phyloP scores from a whole-genome alignment of 2,113 vertebrate species.

The Hystrix cristata region DNA sequence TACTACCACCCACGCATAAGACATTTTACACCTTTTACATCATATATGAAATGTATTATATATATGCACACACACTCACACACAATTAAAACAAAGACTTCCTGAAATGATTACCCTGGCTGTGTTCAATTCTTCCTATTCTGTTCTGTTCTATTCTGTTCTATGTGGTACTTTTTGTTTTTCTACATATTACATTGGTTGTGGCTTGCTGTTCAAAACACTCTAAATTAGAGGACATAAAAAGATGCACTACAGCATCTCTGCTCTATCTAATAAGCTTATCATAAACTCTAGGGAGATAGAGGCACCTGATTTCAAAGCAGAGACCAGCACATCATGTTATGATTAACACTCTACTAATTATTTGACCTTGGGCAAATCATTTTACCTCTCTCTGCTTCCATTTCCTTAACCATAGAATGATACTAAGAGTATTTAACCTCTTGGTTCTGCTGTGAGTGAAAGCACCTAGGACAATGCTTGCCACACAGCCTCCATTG shows the following conservation, averaged over 20 bases:
- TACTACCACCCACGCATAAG: not conserved
- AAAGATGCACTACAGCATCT: not conserved
- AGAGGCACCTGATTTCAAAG: not conserved
- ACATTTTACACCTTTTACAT: not conserved
- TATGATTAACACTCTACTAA: not conserved
- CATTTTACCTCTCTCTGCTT: not conserved
- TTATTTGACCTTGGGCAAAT: not conserved
- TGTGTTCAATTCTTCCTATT: not conserved
- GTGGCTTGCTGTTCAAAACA: not conserved
- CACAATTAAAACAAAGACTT: not conserved
- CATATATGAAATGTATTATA: not conserved
- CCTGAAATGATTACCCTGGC: not conserved
- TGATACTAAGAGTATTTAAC: not conserved
- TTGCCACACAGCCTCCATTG: not conserved
- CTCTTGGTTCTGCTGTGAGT: not conserved
- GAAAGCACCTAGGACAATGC: not conserved
- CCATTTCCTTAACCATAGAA: not conserved
- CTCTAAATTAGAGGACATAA: not conserved
- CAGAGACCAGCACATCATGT: not conserved
- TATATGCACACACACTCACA: not conserved
- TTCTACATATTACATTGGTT: not conserved
- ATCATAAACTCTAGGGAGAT: not conserved
- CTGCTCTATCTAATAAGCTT: not conserved
- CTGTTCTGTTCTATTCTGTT: not conserved
- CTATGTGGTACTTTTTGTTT: not conserved